Conservation (phyloP, 2,113 vertebrate genomes). For the Petrocephalus zakoni region DNA sequence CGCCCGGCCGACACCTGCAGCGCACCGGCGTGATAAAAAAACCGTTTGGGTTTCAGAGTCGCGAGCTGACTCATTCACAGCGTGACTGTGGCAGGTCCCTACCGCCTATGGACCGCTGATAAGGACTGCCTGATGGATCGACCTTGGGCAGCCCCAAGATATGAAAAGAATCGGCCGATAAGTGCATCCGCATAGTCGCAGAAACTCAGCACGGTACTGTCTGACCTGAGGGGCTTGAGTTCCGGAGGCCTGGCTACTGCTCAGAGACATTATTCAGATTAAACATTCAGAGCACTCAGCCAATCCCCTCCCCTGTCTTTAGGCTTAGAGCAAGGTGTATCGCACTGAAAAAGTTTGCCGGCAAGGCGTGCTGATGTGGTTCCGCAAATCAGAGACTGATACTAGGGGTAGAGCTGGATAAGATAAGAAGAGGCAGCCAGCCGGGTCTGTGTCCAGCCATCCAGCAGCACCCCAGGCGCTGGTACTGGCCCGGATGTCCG, state of each 20-base stretch:
- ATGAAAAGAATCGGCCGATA: neutral
- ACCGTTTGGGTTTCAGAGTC: neutral
- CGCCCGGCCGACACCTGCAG: neutral
- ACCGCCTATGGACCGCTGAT: neutral
- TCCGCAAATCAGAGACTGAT: neutral
- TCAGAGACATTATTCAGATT: constrained; percentile 7
- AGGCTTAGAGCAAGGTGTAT: neutral
- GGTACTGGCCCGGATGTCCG: constrained; percentile 27
- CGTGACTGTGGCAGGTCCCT: neutral
- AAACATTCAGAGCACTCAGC: neutral
- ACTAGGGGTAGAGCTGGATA: neutral
- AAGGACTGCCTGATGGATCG: neutral
- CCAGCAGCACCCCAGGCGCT: constrained; percentile 33
- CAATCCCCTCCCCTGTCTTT: too few species aligned
- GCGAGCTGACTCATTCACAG: neutral
- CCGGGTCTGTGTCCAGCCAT: constrained; percentile 32
- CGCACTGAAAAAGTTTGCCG: neutral
- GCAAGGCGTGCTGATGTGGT: neutral
- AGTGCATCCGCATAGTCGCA: neutral
- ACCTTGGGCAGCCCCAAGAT: neutral
- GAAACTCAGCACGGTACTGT: neutral
- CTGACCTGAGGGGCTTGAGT: neutral
- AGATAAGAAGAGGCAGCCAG: constrained; percentile 46
- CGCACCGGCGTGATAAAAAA: neutral
- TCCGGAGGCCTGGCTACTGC: neutral